These are phyloP conservation scores for Tenthredo notha DNA, from an alignment of 2,888 invertebrate genomes.

Conservation along the genomic window DNA sequence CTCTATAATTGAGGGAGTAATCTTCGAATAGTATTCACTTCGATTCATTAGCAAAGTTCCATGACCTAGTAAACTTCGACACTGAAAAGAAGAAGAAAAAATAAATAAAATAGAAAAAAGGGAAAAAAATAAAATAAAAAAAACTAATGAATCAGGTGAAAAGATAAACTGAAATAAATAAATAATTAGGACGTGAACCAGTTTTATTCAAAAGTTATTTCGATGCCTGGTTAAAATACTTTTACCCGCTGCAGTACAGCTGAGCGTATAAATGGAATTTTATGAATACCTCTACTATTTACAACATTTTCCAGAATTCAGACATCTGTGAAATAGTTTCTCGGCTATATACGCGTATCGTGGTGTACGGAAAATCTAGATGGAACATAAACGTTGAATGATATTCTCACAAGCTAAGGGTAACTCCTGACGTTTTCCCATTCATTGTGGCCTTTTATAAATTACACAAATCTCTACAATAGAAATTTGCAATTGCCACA, in stretches of 20 bases:
- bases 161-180: background rate
- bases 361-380: background rate
- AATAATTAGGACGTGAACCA: conserved; percentile 10
- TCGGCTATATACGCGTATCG: background rate
- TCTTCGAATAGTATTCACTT: background rate
- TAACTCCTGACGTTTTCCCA: background rate
- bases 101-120: background rate
- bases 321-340: conserved; percentile 27
- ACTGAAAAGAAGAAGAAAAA: background rate
- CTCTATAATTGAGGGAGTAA: background rate
- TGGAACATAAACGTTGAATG: background rate
- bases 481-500: background rate
- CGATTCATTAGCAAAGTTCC: conserved; percentile 6
- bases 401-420: background rate
- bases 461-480: background rate
- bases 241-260: background rate
- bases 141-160: background rate
- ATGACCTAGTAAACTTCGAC: conserved; percentile 18
- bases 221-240: background rate
- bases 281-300: conserved; percentile 9
- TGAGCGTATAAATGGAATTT: background rate
- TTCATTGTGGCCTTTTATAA: background rate
- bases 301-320: conserved; percentile 18
- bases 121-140: background rate
- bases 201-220: conserved; percentile 15